Conservation (phyloP, 1,140 invertebrate species). For the Agrilus planipennis region DNA sequence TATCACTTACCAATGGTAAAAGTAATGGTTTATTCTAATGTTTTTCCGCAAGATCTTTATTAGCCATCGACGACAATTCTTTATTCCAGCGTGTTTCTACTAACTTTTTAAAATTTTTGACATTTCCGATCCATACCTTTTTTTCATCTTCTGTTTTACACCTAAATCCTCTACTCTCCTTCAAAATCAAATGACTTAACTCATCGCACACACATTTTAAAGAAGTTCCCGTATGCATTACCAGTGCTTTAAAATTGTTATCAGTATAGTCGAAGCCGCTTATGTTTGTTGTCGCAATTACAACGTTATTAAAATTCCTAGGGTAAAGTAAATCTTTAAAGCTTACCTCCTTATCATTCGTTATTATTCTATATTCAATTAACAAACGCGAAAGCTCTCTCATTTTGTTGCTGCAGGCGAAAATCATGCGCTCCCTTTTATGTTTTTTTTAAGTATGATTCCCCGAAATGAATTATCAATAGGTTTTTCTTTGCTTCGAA, state of each 20-base stretch:
- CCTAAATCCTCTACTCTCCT: conserved; percentile 13
- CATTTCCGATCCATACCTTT: conserved; percentile 9
- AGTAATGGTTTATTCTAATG: conserved; percentile 13
- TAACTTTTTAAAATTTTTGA: conserved; percentile 15
- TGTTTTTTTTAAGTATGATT: conserved; percentile 4
- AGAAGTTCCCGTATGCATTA: conserved; percentile 12
- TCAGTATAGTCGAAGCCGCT: conserved; percentile 11
- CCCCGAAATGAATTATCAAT: too few species aligned
- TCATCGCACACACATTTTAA: conserved; percentile 14
- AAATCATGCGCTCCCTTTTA: neutral
- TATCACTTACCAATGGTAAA: conserved; percentile 11
- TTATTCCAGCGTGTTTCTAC: conserved; percentile 14
- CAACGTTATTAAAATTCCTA: conserved; percentile 13
- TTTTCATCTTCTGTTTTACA: conserved; percentile 10
- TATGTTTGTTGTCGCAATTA: conserved; percentile 10
- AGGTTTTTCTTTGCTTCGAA: too few species aligned
- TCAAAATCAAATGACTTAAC: conserved; percentile 13
- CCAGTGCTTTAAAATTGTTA: conserved; percentile 13
- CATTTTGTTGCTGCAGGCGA: conserved; percentile 13
- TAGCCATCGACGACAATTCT: conserved; percentile 13
- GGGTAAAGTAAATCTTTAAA: conserved; percentile 13
- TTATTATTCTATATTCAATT: conserved; percentile 8
- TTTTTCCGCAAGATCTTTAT: conserved; percentile 14
- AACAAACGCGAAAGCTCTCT: conserved; percentile 15
- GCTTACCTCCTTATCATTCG: conserved; percentile 9